Percentiles rank a stretch among this genome's conserved stretches.
These are phyloP conservation scores for Apogon hyalosoma DNA, from an alignment of 2,797 vertebrate species.

Conservation along the genomic window DNA sequence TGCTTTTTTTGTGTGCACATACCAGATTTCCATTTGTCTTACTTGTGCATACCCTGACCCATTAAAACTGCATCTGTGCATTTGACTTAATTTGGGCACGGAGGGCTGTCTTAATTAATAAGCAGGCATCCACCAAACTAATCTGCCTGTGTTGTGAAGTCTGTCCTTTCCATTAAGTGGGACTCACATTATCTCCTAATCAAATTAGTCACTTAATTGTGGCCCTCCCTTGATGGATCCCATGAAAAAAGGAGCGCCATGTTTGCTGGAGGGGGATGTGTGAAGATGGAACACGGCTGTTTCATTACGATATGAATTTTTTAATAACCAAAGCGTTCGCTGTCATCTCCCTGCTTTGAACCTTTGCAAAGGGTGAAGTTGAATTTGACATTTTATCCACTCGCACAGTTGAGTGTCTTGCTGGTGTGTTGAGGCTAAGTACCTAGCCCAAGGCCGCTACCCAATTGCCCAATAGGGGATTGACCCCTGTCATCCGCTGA, in stretches of 20 bases:
- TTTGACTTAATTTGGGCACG: slow-evolving; percentile 70
- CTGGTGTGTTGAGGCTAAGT: slow-evolving; percentile 58
- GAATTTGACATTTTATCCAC: slow-evolving; percentile 70
- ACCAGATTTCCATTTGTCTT: slow-evolving; percentile 46
- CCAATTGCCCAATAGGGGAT: slow-evolving; percentile 69
- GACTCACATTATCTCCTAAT: slow-evolving; percentile 85
- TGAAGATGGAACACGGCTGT: slow-evolving; percentile 70
- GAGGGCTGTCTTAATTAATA: slow-evolving; percentile 84
- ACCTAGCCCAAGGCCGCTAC: slow-evolving; percentile 58
- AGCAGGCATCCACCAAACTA: slow-evolving; percentile 82
- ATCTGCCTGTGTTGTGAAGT: slow-evolving; percentile 83
- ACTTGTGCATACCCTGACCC: slow-evolving; percentile 56
- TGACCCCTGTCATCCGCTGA: slow-evolving; percentile 73
- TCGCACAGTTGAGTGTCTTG: slow-evolving; percentile 54
- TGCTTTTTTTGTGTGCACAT: slow-evolving; percentile 9
- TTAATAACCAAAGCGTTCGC: slow-evolving; percentile 74
- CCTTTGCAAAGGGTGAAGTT: slow-evolving; percentile 68
- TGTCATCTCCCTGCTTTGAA: slow-evolving; percentile 75
- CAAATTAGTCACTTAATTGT: slow-evolving; percentile 86
- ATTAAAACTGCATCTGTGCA: slow-evolving; percentile 69
- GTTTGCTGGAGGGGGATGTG: slow-evolving; percentile 66
- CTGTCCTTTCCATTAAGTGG: slow-evolving; percentile 85
- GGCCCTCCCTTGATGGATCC: slow-evolving; percentile 79
- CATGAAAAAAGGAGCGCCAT: slow-evolving; percentile 61
- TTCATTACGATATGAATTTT: slow-evolving; percentile 79